Percentiles rank a stretch among this genome's conserved stretches.
phyloP scores from a whole-genome alignment of 2,113 vertebrate species.

The Chionomys nivalis region DNA sequence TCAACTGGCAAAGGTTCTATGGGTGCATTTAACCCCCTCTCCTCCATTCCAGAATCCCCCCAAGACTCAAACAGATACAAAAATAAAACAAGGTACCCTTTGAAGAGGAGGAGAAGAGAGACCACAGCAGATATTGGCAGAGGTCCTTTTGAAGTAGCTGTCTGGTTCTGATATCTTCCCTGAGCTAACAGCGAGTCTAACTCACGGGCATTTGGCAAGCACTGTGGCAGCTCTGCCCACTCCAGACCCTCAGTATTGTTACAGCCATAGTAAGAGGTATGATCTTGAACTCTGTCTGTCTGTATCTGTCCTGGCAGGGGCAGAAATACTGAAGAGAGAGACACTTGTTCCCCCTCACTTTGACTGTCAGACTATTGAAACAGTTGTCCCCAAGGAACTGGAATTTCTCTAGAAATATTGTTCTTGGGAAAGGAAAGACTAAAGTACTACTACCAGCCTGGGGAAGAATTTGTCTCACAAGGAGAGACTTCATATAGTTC shows the following conservation, averaged over 20 bases:
- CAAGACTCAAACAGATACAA: neutral
- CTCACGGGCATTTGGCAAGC: neutral
- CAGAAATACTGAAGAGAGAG: neutral
- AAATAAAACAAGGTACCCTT: neutral
- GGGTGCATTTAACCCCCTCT: neutral
- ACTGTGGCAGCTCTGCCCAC: neutral
- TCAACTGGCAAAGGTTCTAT: neutral
- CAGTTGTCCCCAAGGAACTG: too few relatives aligned
- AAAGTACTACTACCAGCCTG: neutral
- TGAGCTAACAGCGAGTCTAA: neutral
- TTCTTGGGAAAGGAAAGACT: neutral
- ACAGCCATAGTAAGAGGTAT: neutral
- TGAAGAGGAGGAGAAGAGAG: neutral
- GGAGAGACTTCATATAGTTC: neutral
- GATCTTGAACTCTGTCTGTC: neutral
- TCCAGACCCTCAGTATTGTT: neutral
- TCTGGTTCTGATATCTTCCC: neutral
- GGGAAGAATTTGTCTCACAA: neutral
- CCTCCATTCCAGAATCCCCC: neutral
- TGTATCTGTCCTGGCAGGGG: neutral
- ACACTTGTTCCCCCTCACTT: neutral
- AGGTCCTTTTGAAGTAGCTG: neutral
- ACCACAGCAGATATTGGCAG: neutral
- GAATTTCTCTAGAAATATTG: neutral
- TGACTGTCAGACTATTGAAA: neutral